Percentiles rank a stretch among this genome's conserved stretches.
Evolutionary conservation across 2,113 vertebrate species (phyloP).

Genomic region (Casuarius casuarius): DNA sequence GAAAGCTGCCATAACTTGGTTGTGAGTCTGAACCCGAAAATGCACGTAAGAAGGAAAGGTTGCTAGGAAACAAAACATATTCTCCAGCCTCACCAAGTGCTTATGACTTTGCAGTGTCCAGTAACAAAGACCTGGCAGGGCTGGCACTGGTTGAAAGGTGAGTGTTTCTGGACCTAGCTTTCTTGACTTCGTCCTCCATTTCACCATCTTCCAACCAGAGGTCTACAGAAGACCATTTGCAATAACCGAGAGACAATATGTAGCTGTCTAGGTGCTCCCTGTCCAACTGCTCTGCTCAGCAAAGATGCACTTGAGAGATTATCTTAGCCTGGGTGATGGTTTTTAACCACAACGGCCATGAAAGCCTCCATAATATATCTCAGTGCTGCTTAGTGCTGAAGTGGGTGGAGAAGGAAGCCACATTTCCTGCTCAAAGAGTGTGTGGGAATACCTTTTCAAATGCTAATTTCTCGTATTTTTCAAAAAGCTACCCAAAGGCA

Average conservation of each 20-base stretch:
- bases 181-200: background rate
- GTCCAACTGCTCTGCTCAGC: background rate
- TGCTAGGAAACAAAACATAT: background rate
- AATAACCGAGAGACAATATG: background rate
- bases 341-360: constrained; percentile 22
- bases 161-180: background rate
- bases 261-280: background rate
- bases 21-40: background rate
- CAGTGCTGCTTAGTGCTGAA: constrained; percentile 51
- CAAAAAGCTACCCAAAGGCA: constrained; percentile 64
- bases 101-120: background rate
- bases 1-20: background rate
- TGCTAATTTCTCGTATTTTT: constrained; percentile 71
- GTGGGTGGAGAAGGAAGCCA: constrained; percentile 64
- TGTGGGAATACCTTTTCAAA: constrained; percentile 73
- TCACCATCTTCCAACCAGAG: background rate
- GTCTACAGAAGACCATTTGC: background rate
- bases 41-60: accelerated
- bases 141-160: background rate
- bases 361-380: constrained; percentile 52
- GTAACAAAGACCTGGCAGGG: background rate
- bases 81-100: background rate
- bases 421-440: constrained; percentile 55
- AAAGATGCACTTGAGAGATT: background rate
- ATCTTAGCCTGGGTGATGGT: background rate